phyloP scores from a whole-genome alignment of 2,888 invertebrate genomes.

The Drosophila borealis region DNA sequence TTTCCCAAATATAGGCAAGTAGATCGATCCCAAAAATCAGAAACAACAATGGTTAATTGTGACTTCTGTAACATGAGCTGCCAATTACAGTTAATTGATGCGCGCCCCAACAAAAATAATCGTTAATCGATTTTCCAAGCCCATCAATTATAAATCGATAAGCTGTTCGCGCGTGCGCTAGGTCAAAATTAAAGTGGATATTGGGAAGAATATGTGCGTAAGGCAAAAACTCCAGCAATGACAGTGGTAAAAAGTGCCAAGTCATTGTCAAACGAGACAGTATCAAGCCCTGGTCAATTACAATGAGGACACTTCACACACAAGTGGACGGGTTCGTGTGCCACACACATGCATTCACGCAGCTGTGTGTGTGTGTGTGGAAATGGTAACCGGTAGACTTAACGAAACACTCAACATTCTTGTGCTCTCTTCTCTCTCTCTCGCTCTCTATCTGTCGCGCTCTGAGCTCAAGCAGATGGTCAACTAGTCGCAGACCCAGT shows the following conservation, averaged over 20 bases:
- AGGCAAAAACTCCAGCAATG: too few species aligned
- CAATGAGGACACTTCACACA: slow-evolving; percentile 18
- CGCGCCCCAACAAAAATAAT: too few species aligned
- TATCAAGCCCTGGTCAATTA: slow-evolving; percentile 17
- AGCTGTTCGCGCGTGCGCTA: not conserved
- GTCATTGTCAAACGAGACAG: slow-evolving; percentile 13
- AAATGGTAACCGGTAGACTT: slow-evolving; percentile 22
- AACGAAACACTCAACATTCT: slow-evolving; percentile 23
- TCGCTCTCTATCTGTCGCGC: not conserved
- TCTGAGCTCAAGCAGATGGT: not conserved
- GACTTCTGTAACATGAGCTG: too few species aligned
- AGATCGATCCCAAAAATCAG: too few species aligned
- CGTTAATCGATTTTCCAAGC: too few species aligned
- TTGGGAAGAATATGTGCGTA: not conserved
- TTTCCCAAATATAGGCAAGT: too few species aligned
- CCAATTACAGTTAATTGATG: too few species aligned
- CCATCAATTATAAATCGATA: not conserved
- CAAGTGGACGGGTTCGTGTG: slow-evolving; percentile 9
- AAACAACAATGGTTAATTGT: too few species aligned
- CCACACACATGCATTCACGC: not conserved
- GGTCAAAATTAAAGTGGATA: not conserved
- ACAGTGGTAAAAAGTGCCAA: not conserved
- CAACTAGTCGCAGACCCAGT: not conserved
- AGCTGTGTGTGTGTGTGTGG: not conserved
- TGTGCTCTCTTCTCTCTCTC: not conserved